phyloP scores from a whole-genome alignment of 2,113 vertebrate genomes.

The Stictonetta naevosa region DNA sequence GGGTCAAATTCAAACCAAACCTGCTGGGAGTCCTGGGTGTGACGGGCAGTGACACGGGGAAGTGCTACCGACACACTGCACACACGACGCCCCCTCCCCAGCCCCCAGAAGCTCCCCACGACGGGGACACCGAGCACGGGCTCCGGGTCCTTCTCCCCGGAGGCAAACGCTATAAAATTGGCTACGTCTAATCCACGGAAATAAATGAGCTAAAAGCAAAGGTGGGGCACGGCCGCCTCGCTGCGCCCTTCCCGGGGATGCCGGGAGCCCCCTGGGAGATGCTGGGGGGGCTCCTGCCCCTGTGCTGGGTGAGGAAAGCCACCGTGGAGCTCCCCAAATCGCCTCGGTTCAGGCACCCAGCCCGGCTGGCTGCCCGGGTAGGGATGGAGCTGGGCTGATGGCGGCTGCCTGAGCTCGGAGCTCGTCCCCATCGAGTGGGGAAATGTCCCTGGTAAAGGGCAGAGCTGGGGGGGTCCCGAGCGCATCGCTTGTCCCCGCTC shows the following conservation, averaged over 20 bases:
- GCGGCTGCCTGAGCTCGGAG: not conserved
- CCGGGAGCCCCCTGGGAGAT: not conserved
- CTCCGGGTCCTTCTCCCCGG: fast-evolving
- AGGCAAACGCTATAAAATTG: not conserved
- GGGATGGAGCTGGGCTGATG: not conserved
- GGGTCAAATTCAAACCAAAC: not conserved
- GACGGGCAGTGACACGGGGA: not conserved
- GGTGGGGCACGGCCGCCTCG: not conserved
- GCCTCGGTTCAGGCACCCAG: fast-evolving
- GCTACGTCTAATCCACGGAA: not conserved
- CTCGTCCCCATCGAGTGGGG: not conserved
- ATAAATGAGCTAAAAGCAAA: fast-evolving
- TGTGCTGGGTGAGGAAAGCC: not conserved
- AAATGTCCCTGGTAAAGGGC: not conserved
- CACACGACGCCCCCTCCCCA: fast-evolving
- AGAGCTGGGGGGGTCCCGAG: not conserved
- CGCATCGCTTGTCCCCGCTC: fast-evolving
- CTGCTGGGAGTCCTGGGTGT: not conserved
- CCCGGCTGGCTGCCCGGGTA: not conserved
- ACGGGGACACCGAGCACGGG: fast-evolving
- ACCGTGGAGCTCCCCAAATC: not conserved
- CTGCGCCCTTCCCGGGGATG: not conserved
- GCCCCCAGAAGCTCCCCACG: not conserved
- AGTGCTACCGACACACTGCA: not conserved
- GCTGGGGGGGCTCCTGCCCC: not conserved